Evolutionary conservation across 1,140 invertebrate species (phyloP), one percentile per base, ranked within the genome.

Genomic region (Drosophila willistoni): DNA sequence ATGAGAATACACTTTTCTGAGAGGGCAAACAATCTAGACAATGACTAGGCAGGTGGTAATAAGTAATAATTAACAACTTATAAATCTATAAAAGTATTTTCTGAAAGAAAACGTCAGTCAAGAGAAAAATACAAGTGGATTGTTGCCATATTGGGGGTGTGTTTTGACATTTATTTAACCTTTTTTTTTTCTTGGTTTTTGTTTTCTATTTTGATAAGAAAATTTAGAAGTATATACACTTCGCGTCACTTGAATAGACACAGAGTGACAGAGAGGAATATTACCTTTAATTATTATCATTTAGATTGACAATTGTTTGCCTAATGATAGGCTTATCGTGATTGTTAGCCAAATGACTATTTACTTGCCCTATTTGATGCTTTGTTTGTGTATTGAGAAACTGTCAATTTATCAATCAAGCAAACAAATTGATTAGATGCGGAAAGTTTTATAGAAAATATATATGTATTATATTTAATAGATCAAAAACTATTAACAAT

Each of bases 91-190:
- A 51, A 51, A 51, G 7, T 47, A 9, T 12, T 51, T 51, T 51
- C 19, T 51, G 22, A 51, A 19, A 3, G 17, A 51, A 51, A 22
- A 51, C 44, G 17, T 51, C 44, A 47, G 19, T 47, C 34, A 9
- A 44, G 25, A 3, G 25, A 44, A 44, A 12, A 6, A 19, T 47
- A 19, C 17, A 47, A 22, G 44, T 51, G 14, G 14, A 47, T 7
- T 19, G 9, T 51, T 29, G 29, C 29, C 29, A 9, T 22, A 3
- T 51, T 51, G 44, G 44, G 44, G 44, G 44, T 51, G 44, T 51
- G 44, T 51, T 22, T 19, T 51, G 44, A 51, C 44, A 51, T 51
- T 51, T 51, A 22, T 51, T 51, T 51, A 51, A 51, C 44, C 44
- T 51, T 22, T 51, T 51, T 25, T 25, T 51, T 12, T 51, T 51